A percentile compares a stretch with the other conserved stretches of the same genome.
These are phyloP conservation scores for Ciconia maguari DNA, from an alignment of 2,113 vertebrate species.

Conservation along the genomic window DNA sequence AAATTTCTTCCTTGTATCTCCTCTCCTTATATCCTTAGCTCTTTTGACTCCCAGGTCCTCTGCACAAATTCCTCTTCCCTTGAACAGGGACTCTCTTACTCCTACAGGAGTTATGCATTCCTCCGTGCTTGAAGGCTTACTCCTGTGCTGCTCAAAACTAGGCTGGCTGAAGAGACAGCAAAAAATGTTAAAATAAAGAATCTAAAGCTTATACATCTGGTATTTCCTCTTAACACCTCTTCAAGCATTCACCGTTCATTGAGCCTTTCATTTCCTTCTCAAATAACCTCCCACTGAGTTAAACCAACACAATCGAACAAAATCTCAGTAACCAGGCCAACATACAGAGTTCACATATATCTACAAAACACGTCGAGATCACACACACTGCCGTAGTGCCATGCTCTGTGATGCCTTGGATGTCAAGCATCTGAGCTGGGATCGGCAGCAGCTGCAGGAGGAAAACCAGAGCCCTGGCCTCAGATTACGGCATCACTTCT, in stretches of 20 bases:
- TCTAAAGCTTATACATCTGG: background rate
- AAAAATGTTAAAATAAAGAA: background rate
- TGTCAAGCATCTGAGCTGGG: fast-evolving
- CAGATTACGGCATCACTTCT: fast-evolving
- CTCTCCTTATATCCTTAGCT: background rate
- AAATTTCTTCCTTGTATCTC: fast-evolving
- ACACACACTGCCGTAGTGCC: fast-evolving
- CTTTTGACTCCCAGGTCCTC: background rate
- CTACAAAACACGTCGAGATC: background rate
- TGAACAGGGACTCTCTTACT: background rate
- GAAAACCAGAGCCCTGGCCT: background rate
- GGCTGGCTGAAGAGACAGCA: background rate
- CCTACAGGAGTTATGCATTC: background rate
- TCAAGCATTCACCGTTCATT: background rate
- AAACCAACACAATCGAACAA: slow-evolving; percentile 45
- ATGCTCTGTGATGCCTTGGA: background rate
- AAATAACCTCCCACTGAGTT: slow-evolving; percentile 55
- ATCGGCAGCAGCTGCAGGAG: background rate
- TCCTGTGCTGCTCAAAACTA: background rate
- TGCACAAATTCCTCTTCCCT: background rate
- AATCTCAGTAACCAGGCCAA: background rate
- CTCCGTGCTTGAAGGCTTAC: background rate
- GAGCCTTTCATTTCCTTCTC: slow-evolving; percentile 45
- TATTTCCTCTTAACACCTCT: slow-evolving; percentile 41
- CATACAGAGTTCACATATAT: background rate